Evolutionary conservation across 2,797 vertebrate species (phyloP).

Genomic region (Hypotaenidia philippensis): DNA sequence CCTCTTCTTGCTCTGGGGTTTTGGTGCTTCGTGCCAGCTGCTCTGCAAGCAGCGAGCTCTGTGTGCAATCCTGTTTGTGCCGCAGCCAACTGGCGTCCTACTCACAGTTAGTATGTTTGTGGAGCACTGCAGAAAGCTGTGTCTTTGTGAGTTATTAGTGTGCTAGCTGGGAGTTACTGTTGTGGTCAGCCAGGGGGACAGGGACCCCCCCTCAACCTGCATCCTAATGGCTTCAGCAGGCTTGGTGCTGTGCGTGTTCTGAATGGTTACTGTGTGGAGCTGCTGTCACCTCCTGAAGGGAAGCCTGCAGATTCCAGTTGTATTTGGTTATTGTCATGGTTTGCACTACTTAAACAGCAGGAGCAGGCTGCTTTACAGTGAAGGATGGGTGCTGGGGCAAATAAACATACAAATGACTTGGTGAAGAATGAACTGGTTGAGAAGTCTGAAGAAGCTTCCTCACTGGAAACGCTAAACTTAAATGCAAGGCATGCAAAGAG

Average conservation of each 20-base stretch:
- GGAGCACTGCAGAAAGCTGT: not conserved
- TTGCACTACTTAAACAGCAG: not conserved
- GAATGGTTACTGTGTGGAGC: fast-evolving
- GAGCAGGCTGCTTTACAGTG: not conserved
- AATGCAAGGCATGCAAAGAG: not conserved
- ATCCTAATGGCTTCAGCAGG: not conserved
- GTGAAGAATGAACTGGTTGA: not conserved
- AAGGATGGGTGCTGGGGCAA: not conserved
- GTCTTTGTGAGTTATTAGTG: not conserved
- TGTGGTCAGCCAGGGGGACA: not conserved
- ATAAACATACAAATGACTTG: not conserved
- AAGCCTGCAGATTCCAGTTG: not conserved
- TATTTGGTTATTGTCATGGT: not conserved
- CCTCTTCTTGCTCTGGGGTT: not conserved
- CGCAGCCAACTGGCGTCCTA: not conserved
- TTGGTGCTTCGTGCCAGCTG: not conserved
- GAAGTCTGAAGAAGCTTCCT: not conserved
- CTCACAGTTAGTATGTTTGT: fast-evolving
- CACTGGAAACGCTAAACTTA: not conserved
- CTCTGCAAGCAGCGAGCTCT: fast-evolving
- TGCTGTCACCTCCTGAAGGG: not conserved
- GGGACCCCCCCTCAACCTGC: not conserved
- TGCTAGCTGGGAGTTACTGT: not conserved
- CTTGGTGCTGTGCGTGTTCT: fast-evolving
- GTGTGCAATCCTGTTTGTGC: not conserved